Conservation (phyloP, 2,888 invertebrate genomes). For the Quadroppia sp. region DNA sequence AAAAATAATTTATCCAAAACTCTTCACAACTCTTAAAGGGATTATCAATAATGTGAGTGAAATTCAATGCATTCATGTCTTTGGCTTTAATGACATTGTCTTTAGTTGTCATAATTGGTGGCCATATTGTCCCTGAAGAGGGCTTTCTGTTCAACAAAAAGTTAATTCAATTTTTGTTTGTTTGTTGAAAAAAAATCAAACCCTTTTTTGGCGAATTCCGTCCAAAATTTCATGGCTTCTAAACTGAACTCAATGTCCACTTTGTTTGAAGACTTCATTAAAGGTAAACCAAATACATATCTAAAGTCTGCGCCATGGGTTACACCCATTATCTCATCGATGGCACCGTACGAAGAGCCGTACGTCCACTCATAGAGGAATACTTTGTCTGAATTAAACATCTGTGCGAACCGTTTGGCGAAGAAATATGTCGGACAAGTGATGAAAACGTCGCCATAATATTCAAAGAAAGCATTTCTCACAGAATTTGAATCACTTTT, state of each 20-base stretch:
- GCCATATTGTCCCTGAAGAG: not conserved
- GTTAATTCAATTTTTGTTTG: not conserved
- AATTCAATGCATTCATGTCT: not conserved
- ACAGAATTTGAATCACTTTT: not conserved
- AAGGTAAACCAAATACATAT: not conserved
- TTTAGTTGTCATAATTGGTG: not conserved
- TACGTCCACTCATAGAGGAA: not conserved
- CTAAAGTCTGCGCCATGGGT: not conserved
- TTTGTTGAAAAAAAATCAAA: not conserved
- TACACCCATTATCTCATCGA: conserved; percentile 1
- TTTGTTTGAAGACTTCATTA: not conserved
- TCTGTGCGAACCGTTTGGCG: not conserved
- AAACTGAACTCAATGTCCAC: not conserved
- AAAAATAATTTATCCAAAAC: not conserved
- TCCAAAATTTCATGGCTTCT: not conserved
- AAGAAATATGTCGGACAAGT: not conserved
- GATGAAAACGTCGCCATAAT: not conserved
- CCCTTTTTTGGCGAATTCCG: not conserved
- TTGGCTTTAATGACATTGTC: not conserved
- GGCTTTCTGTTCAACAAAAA: not conserved
- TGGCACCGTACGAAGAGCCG: not conserved
- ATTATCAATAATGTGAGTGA: not conserved
- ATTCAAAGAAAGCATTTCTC: not conserved
- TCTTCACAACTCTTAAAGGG: not conserved
- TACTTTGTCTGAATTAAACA: not conserved